Base-by-base conservation (phyloP, 53 echinoderm and acorn worm species). In the Arbacia lixula region DNA sequence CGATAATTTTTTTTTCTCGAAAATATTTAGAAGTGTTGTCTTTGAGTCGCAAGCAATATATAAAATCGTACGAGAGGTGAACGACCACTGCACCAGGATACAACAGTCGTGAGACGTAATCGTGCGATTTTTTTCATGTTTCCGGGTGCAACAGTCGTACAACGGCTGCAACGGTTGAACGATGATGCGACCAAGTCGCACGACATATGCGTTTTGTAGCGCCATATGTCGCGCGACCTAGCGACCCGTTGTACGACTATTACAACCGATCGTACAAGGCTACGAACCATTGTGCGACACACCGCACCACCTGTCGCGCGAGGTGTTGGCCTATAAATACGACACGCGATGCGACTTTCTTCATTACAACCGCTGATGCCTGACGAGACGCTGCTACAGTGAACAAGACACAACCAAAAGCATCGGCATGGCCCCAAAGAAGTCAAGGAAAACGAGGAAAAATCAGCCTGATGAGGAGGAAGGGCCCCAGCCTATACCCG, bases 11-110 rank as follows among this genome's bases (percentile, higher is more conserved):
- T 10, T 10, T n/a, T 10, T 55, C 22, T 24, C 4, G 22, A 55
- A 55, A 55, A n/a, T 5, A 10, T 55, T 55, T 55, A 17, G 56
- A 17, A 55, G 19, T 55, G 56, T 55, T 55, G 56, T 55, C 56
- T 6, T 55, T 55, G 56, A 55, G 56, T 55, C 56, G 56, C 56
- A 10, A 19, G 49, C 49, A 46, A 46, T 46, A 46, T 46, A 46
- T 46, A 56, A 6, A 56, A 56, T 56, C 56, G 56, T 56, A 56
- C 56, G 56, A 56, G 56, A 56, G 56, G 56, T 56, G 56, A 56
- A 56, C 56, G 56, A 56, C 56, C 56, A 56, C 56, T 56, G 56
- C 56, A 56, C 56, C 56, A 56, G 56, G 56, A 56, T 56, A 56
- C 56, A 56, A 56, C 56, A 56, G 56, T 56, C 19, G 9, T 56